Base-by-base conservation (phyloP, 2,888 invertebrate species). In the Nemotelus pantherinus region DNA sequence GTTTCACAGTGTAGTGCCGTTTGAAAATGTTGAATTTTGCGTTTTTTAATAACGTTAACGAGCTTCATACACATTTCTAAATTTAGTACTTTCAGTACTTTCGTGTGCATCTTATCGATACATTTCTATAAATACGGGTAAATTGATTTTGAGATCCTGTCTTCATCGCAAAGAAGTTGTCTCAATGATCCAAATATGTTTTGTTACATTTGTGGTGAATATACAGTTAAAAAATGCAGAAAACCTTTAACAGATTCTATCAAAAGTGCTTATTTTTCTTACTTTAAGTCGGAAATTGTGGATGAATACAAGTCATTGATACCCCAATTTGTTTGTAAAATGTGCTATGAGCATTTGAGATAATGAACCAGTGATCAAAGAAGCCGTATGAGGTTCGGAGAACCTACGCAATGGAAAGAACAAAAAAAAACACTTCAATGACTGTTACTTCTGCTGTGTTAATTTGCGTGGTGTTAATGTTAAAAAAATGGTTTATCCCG, bases 381-480 rank as follows among this genome's bases (percentile, higher is more conserved):
- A 78, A 78, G 76, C 76, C 45, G 9, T 70, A 78, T 78, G 70
- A 76, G 47, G 78, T 76, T 78, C 75, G 75, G 64, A 67, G 68
- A 75, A 60, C 75, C 78, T 55, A 78, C 55, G 75, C 55, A 75
- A 65, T 78, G 70, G 77, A 75, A 55, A 67, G 58, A 68, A 55
- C 60, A 57, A 70, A 25, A 25, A 75, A 75, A 58, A 57, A 76
- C 68, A 76, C 58, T 58, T n/a, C 53, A 1, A 25, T 65, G 67
- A 78, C 75, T 78, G 67, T 67, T 78, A 78, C 67, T 78, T 78
- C 75, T 78, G 77, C 67, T 53, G 64, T 75, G 77, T 78, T 53
- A 75, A 78, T 75, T 65, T 25, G 25, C 25, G 1, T 25, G 25
- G 25, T 25, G 25, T 25, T 75, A 77, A 77, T 55, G 60, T 72